These are phyloP conservation scores for Lithodes maja DNA, from an alignment of 2,888 invertebrate genomes.

Conservation along the genomic window DNA sequence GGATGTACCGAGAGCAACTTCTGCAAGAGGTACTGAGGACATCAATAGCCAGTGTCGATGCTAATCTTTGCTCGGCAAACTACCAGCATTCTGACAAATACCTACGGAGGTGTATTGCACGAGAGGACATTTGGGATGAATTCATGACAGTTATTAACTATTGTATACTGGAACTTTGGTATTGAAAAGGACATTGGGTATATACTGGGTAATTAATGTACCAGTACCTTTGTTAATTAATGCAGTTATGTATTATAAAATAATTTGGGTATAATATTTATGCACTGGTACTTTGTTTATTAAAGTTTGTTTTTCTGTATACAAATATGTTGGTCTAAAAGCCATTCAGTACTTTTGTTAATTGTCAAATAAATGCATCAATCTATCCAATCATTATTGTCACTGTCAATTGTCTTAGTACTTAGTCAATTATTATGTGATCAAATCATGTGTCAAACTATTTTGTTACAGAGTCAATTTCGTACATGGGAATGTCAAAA, in stretches of 20 bases:
- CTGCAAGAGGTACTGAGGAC: neutral
- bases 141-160: neutral
- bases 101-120: neutral
- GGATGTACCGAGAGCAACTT: conserved; percentile 1
- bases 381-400: neutral
- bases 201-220: neutral
- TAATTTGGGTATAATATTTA: neutral
- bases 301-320: neutral
- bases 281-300: neutral
- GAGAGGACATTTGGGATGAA: conserved; percentile 8
- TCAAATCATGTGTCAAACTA: neutral
- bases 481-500: neutral
- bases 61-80: conserved; percentile 3
- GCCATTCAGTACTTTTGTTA: neutral
- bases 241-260: neutral
- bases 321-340: neutral
- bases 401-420: neutral
- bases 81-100: conserved; percentile 18
- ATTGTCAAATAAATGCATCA: conserved; percentile 26
- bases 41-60: neutral
- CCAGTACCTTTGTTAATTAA: neutral
- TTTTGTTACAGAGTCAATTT: neutral
- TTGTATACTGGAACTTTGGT: neutral
- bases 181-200: neutral
- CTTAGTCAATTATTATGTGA: neutral